These are phyloP conservation scores for Lophura nycthemera DNA, from an alignment of 2,113 vertebrate genomes.

Conservation along the genomic window DNA sequence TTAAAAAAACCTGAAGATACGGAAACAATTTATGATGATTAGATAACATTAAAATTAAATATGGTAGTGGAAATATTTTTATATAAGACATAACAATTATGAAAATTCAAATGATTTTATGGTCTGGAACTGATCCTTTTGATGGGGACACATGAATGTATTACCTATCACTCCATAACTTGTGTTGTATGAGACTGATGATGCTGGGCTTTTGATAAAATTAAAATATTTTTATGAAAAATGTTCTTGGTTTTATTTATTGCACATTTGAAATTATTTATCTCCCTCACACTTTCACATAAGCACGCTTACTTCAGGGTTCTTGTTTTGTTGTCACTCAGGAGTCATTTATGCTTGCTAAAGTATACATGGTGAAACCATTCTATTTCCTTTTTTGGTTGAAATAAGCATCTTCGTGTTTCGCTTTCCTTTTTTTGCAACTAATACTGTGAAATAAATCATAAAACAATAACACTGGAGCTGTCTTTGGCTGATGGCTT, in stretches of 20 bases:
- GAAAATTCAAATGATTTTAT: background rate
- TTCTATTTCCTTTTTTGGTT: background rate
- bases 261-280: background rate
- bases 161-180: background rate
- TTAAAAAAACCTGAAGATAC: background rate
- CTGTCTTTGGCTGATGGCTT: background rate
- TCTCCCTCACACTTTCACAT: background rate
- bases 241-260: background rate
- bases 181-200: background rate
- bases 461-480: background rate
- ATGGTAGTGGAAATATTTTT: background rate
- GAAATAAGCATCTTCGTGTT: background rate
- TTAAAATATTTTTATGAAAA: conserved; percentile 64
- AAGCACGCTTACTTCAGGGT: background rate
- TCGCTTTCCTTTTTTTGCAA: background rate
- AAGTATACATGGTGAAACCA: background rate
- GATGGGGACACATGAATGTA: background rate
- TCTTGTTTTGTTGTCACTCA: background rate
- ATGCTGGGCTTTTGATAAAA: conserved; percentile 17
- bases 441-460: background rate
- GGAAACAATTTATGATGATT: background rate
- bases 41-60: background rate
- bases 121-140: background rate
- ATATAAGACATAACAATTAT: background rate
- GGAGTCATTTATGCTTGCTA: background rate